Conservation (phyloP, 2,888 invertebrate genomes). For the Eulithis testata region DNA sequence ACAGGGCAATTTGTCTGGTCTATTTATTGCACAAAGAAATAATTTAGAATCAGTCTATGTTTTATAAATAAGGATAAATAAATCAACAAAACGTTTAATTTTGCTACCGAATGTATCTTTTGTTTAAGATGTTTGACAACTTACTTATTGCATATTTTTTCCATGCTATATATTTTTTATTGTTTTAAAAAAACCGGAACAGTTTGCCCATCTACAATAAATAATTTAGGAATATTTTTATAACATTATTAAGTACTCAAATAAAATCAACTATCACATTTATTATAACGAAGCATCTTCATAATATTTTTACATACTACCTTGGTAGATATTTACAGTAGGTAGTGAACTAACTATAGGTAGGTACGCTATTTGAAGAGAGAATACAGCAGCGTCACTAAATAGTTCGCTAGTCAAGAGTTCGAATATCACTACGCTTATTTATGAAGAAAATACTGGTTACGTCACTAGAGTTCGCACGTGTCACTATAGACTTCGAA, state of each 20-base stretch:
- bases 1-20: constrained; percentile 31
- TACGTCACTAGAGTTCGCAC: constrained; percentile 57
- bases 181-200: constrained; percentile 34
- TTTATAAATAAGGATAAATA: not conserved
- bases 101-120: constrained; percentile 6
- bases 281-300: constrained; percentile 79
- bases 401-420: constrained; percentile 13
- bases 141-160: no score
- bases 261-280: constrained; percentile 84
- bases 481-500: constrained; percentile 35
- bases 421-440: constrained; percentile 51
- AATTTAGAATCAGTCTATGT: constrained; percentile 5
- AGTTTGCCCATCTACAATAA: constrained; percentile 63
- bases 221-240: constrained; percentile 81
- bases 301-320: constrained; percentile 66
- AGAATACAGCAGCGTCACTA: constrained; percentile 20
- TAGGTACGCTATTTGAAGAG: constrained; percentile 4
- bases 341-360: constrained; percentile 22
- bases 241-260: constrained; percentile 79
- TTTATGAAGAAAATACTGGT: constrained; percentile 64
- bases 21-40: constrained; percentile 38
- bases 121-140: constrained; percentile 19
- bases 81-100: not conserved
- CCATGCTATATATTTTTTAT: not conserved
- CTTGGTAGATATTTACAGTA: constrained; percentile 42